Conservation (phyloP, 2,888 invertebrate genomes). For the Liposcelis brunnea region DNA sequence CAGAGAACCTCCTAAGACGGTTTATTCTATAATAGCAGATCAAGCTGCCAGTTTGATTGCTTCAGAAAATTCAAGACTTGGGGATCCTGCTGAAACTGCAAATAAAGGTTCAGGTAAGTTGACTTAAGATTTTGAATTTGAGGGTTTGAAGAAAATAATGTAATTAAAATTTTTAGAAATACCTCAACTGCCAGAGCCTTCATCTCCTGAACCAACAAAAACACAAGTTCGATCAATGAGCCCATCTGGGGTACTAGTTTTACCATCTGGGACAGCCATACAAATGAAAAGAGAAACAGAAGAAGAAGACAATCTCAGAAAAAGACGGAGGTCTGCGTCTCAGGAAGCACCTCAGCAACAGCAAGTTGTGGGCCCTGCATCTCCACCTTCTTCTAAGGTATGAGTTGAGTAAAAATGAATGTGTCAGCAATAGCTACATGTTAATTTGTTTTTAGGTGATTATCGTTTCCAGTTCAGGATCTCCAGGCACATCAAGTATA, state of each 20-base stretch:
- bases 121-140: neutral
- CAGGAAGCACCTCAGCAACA: neutral
- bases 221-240: neutral
- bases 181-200: neutral
- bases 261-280: slow-evolving; percentile 4
- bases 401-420: neutral
- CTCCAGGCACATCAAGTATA: slow-evolving; percentile 14
- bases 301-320: slow-evolving; percentile 1
- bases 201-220: slow-evolving; percentile 5
- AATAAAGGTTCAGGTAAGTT: slow-evolving; percentile 3
- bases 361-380: neutral
- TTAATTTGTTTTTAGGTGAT: slow-evolving; percentile 13
- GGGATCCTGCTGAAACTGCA: neutral
- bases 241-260: neutral
- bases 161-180: neutral
- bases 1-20: slow-evolving; percentile 68
- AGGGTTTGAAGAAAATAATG: neutral
- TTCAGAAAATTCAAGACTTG: slow-evolving; percentile 41
- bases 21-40: slow-evolving; percentile 67
- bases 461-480: slow-evolving; percentile 15
- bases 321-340: neutral
- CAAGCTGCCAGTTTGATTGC: slow-evolving; percentile 49
- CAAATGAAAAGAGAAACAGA: slow-evolving; percentile 6
- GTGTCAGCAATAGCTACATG: neutral
- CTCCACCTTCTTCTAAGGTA: neutral